A percentile compares a stretch with the other conserved stretches of the same genome.
phyloP scores from a whole-genome alignment of 2,113 vertebrate species.

The Cinclus mexicanus region DNA sequence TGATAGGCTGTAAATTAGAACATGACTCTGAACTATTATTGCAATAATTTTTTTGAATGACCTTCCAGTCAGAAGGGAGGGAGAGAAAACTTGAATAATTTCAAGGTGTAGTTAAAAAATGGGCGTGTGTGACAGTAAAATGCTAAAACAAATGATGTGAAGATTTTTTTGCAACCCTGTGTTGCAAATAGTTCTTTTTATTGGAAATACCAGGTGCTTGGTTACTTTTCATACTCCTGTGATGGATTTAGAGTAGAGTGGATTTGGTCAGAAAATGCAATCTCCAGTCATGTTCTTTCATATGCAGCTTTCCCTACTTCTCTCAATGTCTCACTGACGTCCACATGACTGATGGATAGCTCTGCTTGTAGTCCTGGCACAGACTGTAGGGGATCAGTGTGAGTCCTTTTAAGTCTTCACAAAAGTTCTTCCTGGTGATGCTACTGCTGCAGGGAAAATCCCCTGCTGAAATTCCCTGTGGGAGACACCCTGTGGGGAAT shows the following conservation, averaged over 20 bases:
- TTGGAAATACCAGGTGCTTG: not conserved
- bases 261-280: not conserved
- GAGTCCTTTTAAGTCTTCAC: not conserved
- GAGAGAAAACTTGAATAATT: not conserved
- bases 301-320: not conserved
- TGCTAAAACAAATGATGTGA: not conserved
- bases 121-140: not conserved
- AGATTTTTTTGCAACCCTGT: not conserved
- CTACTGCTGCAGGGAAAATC: not conserved
- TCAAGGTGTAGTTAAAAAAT: not conserved
- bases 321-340: not conserved
- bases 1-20: constrained; percentile 5
- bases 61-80: not conserved
- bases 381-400: not conserved
- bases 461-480: not conserved
- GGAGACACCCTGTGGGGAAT: not conserved
- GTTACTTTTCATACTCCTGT: not conserved
- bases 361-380: not conserved
- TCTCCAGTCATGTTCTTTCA: accelerated
- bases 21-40: not conserved
- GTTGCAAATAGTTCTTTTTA: not conserved
- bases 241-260: not conserved
- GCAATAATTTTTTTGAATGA: constrained; percentile 11
- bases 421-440: not conserved
- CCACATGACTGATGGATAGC: no score